A percentile compares a stretch with the other conserved stretches of the same genome.
Evolutionary conservation across 2,113 vertebrate genomes (phyloP).

Genomic region (Rhabdomys dilectus): DNA sequence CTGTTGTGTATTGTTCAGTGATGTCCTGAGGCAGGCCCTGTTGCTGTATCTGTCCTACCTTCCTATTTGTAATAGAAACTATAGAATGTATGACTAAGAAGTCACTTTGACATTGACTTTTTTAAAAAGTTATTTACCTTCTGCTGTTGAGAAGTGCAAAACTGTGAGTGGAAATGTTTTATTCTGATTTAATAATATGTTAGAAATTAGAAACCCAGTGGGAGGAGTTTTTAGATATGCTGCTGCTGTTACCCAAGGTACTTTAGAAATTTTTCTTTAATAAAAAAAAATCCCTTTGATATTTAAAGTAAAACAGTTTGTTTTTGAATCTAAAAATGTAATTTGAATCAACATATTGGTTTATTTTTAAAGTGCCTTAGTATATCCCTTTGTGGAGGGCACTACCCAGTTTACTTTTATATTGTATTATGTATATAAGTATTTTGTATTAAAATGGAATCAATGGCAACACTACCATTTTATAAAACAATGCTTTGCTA

Average conservation of each 20-base stretch:
- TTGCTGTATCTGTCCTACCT: constrained; percentile 87
- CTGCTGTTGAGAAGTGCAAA: constrained; percentile 85
- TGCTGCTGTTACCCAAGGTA: constrained; percentile 85
- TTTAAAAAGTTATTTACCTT: constrained; percentile 79
- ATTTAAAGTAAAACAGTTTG: constrained; percentile 80
- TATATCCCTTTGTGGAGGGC: constrained; percentile 84
- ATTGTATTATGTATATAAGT: constrained; percentile 86
- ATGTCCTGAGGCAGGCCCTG: constrained; percentile 90
- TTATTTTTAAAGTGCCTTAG: constrained; percentile 85
- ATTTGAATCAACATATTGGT: constrained; percentile 79
- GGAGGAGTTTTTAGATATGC: constrained; percentile 80
- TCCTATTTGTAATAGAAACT: constrained; percentile 84
- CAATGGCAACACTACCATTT: constrained; percentile 74
- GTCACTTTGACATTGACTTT: constrained; percentile 82
- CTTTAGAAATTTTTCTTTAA: constrained; percentile 78
- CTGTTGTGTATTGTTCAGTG: constrained; percentile 85
- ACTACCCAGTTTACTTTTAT: constrained; percentile 86
- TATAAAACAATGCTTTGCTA: constrained; percentile 77
- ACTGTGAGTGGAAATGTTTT: constrained; percentile 86
- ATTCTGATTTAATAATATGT: constrained; percentile 84
- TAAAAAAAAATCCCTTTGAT: constrained; percentile 70
- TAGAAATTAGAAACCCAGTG: constrained; percentile 80
- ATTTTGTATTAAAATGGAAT: constrained; percentile 86
- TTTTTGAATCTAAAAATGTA: constrained; percentile 85
- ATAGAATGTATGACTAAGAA: constrained; percentile 85